A percentile compares a stretch with the other conserved stretches of the same genome.
phyloP scores from a whole-genome alignment of 2,888 invertebrate genomes.

The Eupithecia vulgata region DNA sequence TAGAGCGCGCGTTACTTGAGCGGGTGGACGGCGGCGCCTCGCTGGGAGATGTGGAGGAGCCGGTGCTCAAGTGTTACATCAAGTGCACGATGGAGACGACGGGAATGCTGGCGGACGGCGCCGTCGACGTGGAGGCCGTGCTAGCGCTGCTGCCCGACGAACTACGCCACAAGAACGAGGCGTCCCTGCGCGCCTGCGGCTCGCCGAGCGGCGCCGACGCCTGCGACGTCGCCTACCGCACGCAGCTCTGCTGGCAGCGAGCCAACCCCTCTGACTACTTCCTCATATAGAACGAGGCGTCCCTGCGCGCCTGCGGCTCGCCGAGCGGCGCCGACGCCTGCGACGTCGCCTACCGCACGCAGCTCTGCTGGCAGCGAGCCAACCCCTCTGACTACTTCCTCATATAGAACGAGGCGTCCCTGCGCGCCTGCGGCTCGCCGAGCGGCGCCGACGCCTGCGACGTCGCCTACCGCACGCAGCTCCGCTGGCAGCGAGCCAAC shows the following conservation, averaged over 20 bases:
- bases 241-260: conserved; percentile 76
- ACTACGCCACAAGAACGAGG: conserved; percentile 57
- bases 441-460: too few species aligned
- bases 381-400: too few species aligned
- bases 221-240: conserved; percentile 74
- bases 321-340: too few species aligned
- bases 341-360: too few species aligned
- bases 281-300: conserved; percentile 56
- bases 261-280: conserved; percentile 66
- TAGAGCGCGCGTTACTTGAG: conserved; percentile 61
- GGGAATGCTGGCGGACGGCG: conserved; percentile 72
- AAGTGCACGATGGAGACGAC: conserved; percentile 78
- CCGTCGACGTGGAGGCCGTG: conserved; percentile 71
- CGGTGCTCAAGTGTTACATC: conserved; percentile 72
- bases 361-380: too few species aligned
- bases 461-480: too few species aligned
- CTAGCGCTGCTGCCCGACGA: conserved; percentile 68
- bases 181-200: conserved; percentile 61
- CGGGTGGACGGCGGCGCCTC: conserved; percentile 67
- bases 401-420: too few species aligned
- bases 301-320: too few species aligned
- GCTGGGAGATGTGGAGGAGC: conserved; percentile 56
- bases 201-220: conserved; percentile 67
- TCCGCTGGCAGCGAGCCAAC: too few species aligned
- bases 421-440: too few species aligned